Conservation (phyloP, 2,888 invertebrate species). For the Sinopyrophorus schimmeli region DNA sequence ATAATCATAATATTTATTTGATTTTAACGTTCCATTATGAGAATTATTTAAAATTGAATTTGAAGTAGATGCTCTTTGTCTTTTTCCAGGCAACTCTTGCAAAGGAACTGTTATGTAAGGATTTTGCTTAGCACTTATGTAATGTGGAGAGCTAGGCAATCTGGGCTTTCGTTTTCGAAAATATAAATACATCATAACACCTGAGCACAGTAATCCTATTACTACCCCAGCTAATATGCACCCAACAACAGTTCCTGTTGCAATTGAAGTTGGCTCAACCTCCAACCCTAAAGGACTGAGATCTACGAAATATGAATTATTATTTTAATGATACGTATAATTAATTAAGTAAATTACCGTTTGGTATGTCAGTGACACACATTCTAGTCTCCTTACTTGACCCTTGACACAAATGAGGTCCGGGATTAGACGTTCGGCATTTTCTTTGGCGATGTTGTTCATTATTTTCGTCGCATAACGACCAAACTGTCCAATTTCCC, state of each 20-base stretch:
- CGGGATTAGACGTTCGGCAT: constrained; percentile 62
- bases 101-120: constrained; percentile 82
- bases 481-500: constrained; percentile 77
- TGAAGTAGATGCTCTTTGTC: constrained; percentile 52
- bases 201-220: constrained; percentile 43
- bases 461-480: constrained; percentile 65
- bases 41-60: constrained; percentile 47
- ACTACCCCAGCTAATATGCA: constrained; percentile 35
- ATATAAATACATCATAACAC: constrained; percentile 44
- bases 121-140: constrained; percentile 79
- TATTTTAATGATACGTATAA: neutral
- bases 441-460: constrained; percentile 71
- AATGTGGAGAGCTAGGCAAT: constrained; percentile 78
- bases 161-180: constrained; percentile 57
- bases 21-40: constrained; percentile 51
- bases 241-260: constrained; percentile 28
- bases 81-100: constrained; percentile 67
- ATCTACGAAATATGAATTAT: constrained; percentile 10
- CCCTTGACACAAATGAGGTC: constrained; percentile 69
- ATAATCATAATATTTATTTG: constrained; percentile 73
- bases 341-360: constrained; percentile 40
- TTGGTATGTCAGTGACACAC: constrained; percentile 57
- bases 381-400: constrained; percentile 68
- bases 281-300: constrained; percentile 38
- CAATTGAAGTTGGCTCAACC: constrained; percentile 16